phyloP scores from a whole-genome alignment of 2,888 invertebrate genomes.

The Leptopilina myrica region DNA sequence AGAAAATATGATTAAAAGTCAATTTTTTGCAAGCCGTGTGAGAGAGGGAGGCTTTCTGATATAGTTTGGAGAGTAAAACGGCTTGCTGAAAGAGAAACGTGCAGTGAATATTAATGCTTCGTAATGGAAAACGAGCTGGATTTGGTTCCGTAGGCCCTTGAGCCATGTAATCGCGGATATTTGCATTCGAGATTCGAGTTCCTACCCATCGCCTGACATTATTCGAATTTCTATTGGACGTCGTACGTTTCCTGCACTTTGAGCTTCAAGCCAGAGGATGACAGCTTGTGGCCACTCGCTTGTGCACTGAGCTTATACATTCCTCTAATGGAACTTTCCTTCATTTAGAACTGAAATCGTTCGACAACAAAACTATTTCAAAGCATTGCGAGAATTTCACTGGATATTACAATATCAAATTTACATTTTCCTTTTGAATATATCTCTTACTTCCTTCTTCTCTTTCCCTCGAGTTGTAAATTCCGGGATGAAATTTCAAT shows the following conservation, averaged over 20 bases:
- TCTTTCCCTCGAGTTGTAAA: too few species aligned
- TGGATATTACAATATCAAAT: slow-evolving; percentile 18
- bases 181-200: slow-evolving; percentile 36
- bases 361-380: slow-evolving; percentile 6
- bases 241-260: slow-evolving; percentile 39
- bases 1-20: slow-evolving; percentile 33
- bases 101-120: slow-evolving; percentile 32
- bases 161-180: slow-evolving; percentile 38
- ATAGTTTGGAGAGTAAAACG: slow-evolving; percentile 10
- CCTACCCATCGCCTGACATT: slow-evolving; percentile 29
- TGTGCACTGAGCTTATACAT: slow-evolving; percentile 18
- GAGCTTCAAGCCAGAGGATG: slow-evolving; percentile 22
- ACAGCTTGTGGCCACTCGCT: slow-evolving; percentile 25
- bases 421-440: background rate
- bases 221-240: slow-evolving; percentile 36
- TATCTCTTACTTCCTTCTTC: background rate
- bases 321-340: slow-evolving; percentile 13
- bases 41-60: background rate
- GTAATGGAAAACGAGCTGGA: slow-evolving; percentile 38
- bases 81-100: slow-evolving; percentile 35
- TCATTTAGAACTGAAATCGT: slow-evolving; percentile 21
- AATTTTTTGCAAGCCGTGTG: slow-evolving; percentile 4
- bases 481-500: too few species aligned
- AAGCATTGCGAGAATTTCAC: background rate
- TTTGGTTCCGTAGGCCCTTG: slow-evolving; percentile 21